A percentile compares a stretch with the other conserved stretches of the same genome.
phyloP scores from a whole-genome alignment of 2,113 vertebrate genomes.

The Dissostichus mawsoni region DNA sequence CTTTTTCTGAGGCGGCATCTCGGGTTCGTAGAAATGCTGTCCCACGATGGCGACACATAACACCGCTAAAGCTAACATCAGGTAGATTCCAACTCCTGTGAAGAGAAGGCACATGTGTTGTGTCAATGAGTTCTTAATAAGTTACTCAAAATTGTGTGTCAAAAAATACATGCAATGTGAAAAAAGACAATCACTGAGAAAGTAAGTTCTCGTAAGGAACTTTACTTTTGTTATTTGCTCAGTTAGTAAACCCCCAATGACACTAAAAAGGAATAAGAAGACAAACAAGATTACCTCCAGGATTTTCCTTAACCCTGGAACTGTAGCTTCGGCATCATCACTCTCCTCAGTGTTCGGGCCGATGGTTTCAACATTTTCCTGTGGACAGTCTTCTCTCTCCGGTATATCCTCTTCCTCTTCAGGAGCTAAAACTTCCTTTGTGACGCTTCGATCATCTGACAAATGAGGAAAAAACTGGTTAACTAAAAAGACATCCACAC shows the following conservation, averaged over 20 bases:
- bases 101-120: background rate
- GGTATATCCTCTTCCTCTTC: background rate
- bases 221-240: background rate
- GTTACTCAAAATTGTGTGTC: background rate
- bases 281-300: slow-evolving; percentile 31
- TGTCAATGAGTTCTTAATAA: background rate
- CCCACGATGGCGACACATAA: slow-evolving; percentile 14
- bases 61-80: background rate
- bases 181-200: background rate
- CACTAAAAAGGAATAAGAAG: background rate
- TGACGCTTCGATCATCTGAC: slow-evolving; percentile 3
- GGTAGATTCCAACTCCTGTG: background rate
- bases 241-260: background rate
- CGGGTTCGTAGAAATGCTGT: background rate
- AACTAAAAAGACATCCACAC: background rate
- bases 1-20: slow-evolving; percentile 11
- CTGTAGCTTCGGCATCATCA: background rate
- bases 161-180: background rate
- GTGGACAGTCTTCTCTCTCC: background rate
- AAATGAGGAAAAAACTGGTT: background rate
- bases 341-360: background rate
- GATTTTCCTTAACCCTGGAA: background rate
- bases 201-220: background rate
- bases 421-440: background rate
- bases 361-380: slow-evolving; percentile 39